phyloP scores from a whole-genome alignment of 2,888 invertebrate species.

The Eupsilia transversa region DNA sequence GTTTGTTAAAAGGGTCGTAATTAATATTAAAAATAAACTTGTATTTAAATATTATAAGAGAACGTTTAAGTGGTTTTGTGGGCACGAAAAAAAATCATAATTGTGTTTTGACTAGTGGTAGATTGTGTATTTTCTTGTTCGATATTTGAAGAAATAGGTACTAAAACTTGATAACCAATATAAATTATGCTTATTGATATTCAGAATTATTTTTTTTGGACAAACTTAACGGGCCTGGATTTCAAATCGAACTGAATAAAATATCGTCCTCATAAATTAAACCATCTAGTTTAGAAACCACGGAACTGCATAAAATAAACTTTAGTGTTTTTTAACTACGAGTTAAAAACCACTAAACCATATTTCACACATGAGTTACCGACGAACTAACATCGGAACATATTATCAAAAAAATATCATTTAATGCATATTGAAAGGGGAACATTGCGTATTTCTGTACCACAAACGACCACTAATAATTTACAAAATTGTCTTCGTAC shows the following conservation, averaged over 20 bases:
- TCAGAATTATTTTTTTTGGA: neutral
- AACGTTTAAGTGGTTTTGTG: constrained; percentile 56
- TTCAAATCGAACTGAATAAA: neutral
- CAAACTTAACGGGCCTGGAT: neutral
- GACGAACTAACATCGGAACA: constrained; percentile 31
- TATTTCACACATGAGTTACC: constrained; percentile 36
- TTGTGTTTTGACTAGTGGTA: constrained; percentile 24
- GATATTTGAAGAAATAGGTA: neutral
- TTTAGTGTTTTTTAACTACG: constrained; percentile 35
- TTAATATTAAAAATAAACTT: constrained; percentile 73
- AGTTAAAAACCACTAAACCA: constrained; percentile 39
- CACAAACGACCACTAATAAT: constrained; percentile 73
- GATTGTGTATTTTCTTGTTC: constrained; percentile 30
- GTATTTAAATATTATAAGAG: constrained; percentile 45
- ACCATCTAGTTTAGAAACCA: neutral
- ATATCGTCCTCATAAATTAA: constrained; percentile 8
- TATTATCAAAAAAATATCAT: constrained; percentile 52
- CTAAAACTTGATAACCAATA: neutral
- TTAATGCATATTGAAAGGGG: constrained; percentile 60
- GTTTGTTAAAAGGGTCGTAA: constrained; percentile 71
- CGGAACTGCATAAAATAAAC: constrained; percentile 15
- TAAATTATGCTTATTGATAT: neutral
- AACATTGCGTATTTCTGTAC: constrained; percentile 68
- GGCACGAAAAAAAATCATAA: constrained; percentile 34
- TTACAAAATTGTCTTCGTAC: constrained; percentile 73